A percentile compares a stretch with the other conserved stretches of the same genome.
Evolutionary conservation across 2,888 invertebrate species (phyloP).

Genomic region (Brachyptera risi): DNA sequence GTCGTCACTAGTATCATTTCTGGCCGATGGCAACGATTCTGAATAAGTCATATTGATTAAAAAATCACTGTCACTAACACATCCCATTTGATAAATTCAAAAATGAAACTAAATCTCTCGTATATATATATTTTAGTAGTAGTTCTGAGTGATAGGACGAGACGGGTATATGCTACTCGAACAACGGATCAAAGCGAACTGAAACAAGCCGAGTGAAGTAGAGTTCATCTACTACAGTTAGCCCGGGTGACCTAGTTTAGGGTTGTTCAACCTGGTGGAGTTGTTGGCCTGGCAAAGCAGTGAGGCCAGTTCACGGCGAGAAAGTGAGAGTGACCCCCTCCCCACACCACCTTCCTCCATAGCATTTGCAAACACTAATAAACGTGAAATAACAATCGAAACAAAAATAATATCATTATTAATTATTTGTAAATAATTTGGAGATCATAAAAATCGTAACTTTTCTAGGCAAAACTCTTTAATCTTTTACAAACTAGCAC

Average conservation of each 20-base stretch:
- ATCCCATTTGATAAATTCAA: conserved; percentile 41
- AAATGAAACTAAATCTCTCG: too few species aligned
- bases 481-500: too few species aligned
- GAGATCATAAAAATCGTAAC: too few species aligned
- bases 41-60: conserved; percentile 46
- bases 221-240: conserved; percentile 35
- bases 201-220: conserved; percentile 41
- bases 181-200: conserved; percentile 4
- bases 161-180: neutral
- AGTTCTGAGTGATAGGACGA: neutral
- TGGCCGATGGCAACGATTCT: conserved; percentile 45
- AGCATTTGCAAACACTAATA: neutral
- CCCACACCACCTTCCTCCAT: conserved; percentile 6
- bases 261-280: conserved; percentile 59
- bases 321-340: conserved; percentile 53
- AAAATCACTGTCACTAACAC: conserved; percentile 53
- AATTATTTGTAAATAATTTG: too few species aligned
- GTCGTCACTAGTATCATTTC: conserved; percentile 17
- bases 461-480: too few species aligned
- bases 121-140: neutral
- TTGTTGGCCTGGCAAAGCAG: conserved; percentile 23
- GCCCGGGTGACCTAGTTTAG: conserved; percentile 73
- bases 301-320: conserved; percentile 52
- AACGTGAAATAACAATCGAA: too few species aligned
- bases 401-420: too few species aligned